Conservation (phyloP, 2,113 vertebrate species). For the Grammomys surdaster region DNA sequence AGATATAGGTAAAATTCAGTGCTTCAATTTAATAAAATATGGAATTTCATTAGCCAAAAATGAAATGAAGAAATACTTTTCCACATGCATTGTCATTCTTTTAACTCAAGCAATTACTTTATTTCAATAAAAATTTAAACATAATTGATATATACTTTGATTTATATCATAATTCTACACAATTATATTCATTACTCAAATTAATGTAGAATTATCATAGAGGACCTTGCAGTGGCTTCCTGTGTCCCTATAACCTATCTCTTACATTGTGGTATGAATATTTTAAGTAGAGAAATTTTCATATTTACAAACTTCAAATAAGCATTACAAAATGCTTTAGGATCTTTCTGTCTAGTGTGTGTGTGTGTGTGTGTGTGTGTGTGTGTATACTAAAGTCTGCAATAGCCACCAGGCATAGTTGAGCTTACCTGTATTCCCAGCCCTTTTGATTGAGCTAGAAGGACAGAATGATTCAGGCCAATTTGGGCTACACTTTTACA, state of each 20-base stretch:
- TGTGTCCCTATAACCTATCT: neutral
- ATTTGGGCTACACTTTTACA: neutral
- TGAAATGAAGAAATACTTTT: no score
- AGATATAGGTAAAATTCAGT: neutral
- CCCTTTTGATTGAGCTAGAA: neutral
- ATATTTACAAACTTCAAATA: neutral
- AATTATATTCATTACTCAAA: neutral
- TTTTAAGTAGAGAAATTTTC: neutral
- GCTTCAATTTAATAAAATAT: conserved; percentile 34
- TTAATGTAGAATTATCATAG: neutral
- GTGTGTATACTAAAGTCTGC: neutral
- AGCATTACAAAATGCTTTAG: neutral
- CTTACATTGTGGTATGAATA: neutral
- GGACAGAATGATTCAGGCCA: neutral
- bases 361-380: no score
- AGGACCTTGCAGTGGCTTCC: neutral
- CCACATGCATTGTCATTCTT: neutral
- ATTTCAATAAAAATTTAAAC: neutral
- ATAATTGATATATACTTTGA: neutral
- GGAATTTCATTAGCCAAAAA: neutral
- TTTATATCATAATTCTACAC: neutral
- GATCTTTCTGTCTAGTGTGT: neutral
- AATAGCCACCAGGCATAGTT: neutral
- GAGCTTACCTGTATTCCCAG: neutral
- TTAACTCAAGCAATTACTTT: neutral